phyloP scores from a whole-genome alignment of 2,888 invertebrate species.

The Ditula angustiorana region DNA sequence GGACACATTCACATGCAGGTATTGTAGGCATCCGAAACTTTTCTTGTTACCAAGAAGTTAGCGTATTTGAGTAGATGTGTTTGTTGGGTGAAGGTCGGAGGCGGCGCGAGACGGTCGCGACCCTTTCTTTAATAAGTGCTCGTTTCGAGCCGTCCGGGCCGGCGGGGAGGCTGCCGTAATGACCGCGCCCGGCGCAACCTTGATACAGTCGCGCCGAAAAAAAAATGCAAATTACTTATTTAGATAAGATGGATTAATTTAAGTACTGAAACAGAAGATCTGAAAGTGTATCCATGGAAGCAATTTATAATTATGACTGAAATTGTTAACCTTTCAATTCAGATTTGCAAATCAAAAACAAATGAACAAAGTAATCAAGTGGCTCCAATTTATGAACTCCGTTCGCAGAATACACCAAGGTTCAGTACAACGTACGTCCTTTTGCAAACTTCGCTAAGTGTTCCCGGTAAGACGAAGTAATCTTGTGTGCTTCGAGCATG shows the following conservation, averaged over 20 bases:
- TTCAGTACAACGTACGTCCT: slow-evolving; percentile 22
- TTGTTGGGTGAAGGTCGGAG: slow-evolving; percentile 31
- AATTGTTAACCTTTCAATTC: neutral
- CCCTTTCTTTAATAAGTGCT: slow-evolving; percentile 35
- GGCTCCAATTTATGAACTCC: slow-evolving; percentile 14
- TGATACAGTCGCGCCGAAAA: neutral
- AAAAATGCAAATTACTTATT: neutral
- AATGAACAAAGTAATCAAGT: slow-evolving; percentile 23
- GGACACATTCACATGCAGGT: slow-evolving; percentile 15
- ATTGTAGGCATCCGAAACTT: slow-evolving; percentile 9
- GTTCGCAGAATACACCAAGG: slow-evolving; percentile 30
- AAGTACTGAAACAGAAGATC: no score
- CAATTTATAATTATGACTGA: no score
- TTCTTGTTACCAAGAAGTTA: neutral
- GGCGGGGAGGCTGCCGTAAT: slow-evolving; percentile 23
- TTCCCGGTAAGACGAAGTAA: slow-evolving; percentile 26
- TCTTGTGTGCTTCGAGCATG: slow-evolving; percentile 14
- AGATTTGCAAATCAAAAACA: neutral
- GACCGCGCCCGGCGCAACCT: slow-evolving; percentile 17
- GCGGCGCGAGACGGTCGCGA: slow-evolving; percentile 21
- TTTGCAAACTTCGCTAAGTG: slow-evolving; percentile 33
- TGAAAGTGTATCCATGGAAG: no score
- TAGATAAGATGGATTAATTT: neutral
- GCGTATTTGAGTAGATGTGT: neutral
- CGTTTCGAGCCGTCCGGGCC: slow-evolving; percentile 14